phyloP scores from a whole-genome alignment of 2,113 vertebrate genomes.

The Marcusenius ussheri region DNA sequence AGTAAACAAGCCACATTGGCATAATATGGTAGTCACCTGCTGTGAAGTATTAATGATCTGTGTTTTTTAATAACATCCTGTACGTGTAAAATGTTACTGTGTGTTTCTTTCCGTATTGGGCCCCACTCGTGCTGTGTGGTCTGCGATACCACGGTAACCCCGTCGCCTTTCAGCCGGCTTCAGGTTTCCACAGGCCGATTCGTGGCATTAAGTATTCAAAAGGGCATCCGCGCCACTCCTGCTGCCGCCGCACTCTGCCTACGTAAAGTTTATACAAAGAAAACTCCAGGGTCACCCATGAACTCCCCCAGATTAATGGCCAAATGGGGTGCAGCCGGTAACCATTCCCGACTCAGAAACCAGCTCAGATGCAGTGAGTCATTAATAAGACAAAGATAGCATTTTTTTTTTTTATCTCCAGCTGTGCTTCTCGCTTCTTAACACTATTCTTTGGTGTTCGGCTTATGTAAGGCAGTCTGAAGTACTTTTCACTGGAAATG shows the following conservation, averaged over 20 bases:
- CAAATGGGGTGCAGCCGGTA: not conserved
- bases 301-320: not conserved
- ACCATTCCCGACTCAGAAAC: not conserved
- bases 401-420: not conserved
- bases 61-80: not conserved
- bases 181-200: no score
- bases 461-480: not conserved
- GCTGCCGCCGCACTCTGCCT: not conserved
- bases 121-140: not conserved
- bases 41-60: not conserved
- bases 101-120: not conserved
- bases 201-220: slow-evolving; percentile 56
- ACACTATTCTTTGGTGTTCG: not conserved
- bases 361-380: not conserved
- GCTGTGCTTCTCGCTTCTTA: not conserved
- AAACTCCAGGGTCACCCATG: not conserved
- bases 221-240: slow-evolving; percentile 19
- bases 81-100: not conserved
- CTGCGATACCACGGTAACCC: slow-evolving; percentile 3
- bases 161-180: slow-evolving; percentile 34
- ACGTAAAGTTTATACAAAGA: not conserved
- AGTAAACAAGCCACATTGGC: not conserved
- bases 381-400: not conserved
- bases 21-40: not conserved
- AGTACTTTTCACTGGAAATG: not conserved